phyloP scores from a whole-genome alignment of 2,888 invertebrate species.

The Ephialtes manifestator region DNA sequence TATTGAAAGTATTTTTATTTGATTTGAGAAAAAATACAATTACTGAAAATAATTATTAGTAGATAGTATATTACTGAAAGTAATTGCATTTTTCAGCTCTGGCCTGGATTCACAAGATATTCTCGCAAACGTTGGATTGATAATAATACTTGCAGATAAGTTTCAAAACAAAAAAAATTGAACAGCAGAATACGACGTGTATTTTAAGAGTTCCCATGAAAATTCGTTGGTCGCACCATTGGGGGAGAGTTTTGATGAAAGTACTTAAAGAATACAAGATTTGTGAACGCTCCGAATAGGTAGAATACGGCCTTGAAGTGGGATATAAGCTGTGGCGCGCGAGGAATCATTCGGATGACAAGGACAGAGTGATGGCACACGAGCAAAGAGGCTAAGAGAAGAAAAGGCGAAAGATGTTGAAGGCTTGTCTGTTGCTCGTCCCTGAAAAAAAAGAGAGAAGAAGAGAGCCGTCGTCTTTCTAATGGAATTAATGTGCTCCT shows the following conservation, averaged over 20 bases:
- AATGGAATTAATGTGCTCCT: slow-evolving; percentile 85
- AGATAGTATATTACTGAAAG: too few species aligned
- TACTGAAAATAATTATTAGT: too few species aligned
- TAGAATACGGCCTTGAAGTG: slow-evolving; percentile 58
- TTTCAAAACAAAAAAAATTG: neutral
- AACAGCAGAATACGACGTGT: neutral
- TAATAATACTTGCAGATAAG: neutral
- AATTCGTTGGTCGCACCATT: neutral
- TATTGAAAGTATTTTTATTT: too few species aligned
- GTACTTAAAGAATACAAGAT: slow-evolving; percentile 52
- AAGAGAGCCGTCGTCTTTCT: slow-evolving; percentile 74
- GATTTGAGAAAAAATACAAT: too few species aligned
- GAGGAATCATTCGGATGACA: slow-evolving; percentile 36
- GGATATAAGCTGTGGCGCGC: slow-evolving; percentile 44
- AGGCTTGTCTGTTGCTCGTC: slow-evolving; percentile 34
- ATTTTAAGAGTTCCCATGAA: slow-evolving; percentile 48
- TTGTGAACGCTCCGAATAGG: slow-evolving; percentile 54
- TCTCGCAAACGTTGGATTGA: neutral
- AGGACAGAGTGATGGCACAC: slow-evolving; percentile 56
- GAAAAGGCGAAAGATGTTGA: slow-evolving; percentile 29
- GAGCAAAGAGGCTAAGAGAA: slow-evolving; percentile 32
- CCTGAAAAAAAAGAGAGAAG: slow-evolving; percentile 14
- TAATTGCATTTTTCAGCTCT: too few species aligned
- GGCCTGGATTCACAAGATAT: too few species aligned
- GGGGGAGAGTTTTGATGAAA: slow-evolving; percentile 20